phyloP scores from a whole-genome alignment of 2,113 vertebrate species.

The Seriola aureovittata region DNA sequence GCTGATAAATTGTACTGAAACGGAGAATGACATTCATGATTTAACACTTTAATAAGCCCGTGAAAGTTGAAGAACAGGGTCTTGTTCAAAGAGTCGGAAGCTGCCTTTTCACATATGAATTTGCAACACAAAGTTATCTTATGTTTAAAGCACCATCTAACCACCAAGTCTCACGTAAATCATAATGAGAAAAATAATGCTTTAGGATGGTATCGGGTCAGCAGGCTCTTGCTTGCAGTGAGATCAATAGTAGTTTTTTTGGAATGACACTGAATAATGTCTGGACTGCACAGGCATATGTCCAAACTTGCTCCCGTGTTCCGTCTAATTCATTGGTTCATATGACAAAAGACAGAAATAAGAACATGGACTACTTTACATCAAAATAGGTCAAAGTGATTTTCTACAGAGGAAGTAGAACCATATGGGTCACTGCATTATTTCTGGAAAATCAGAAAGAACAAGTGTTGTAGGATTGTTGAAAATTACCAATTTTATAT shows the following conservation, averaged over 20 bases:
- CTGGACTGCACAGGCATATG: not conserved
- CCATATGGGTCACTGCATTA: slow-evolving; percentile 86
- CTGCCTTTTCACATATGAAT: not conserved
- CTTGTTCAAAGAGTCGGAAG: not conserved
- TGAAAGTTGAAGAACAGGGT: not conserved
- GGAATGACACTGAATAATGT: not conserved
- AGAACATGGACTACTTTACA: slow-evolving; percentile 81
- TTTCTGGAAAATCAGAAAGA: slow-evolving; percentile 82
- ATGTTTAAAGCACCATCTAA: not conserved
- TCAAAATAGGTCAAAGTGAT: slow-evolving; percentile 85
- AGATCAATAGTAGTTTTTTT: not conserved
- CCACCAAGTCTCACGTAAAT: not conserved
- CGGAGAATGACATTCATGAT: not conserved
- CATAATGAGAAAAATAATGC: not conserved
- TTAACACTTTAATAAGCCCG: slow-evolving; percentile 8
- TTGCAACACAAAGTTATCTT: not conserved
- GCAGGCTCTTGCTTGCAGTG: not conserved
- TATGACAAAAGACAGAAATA: slow-evolving; percentile 73
- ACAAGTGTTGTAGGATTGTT: slow-evolving; percentile 76
- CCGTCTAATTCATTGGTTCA: slow-evolving; percentile 50
- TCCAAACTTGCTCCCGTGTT: slow-evolving; percentile 30
- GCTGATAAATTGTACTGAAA: not conserved
- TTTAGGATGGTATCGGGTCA: not conserved
- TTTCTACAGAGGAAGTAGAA: slow-evolving; percentile 76
- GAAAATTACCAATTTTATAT: slow-evolving; percentile 83